phyloP scores from a whole-genome alignment of 30 jellyfish, hydroid and myxozoan genomes.

The Clytia hemisphaerica region DNA sequence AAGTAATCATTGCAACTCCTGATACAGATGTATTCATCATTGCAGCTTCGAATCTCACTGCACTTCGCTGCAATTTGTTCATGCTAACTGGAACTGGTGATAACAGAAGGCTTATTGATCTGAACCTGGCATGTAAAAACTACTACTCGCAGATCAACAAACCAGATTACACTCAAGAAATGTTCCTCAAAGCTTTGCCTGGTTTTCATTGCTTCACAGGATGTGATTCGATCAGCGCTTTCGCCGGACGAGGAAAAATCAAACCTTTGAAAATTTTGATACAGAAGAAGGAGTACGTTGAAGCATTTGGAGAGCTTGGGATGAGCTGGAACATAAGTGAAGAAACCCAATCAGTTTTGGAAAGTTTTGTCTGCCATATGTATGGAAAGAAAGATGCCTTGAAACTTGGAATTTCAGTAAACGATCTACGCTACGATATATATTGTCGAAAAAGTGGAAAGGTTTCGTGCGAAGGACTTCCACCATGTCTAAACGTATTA shows the following conservation, averaged over 20 bases:
- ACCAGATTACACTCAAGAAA: background rate
- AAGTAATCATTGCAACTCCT: background rate
- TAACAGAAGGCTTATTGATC: background rate
- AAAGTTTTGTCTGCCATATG: background rate
- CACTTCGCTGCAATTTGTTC: background rate
- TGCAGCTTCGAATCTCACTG: no score
- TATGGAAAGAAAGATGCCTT: background rate
- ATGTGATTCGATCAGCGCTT: background rate
- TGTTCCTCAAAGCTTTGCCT: background rate
- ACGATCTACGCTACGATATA: background rate
- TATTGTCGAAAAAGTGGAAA: background rate
- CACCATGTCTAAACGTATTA: conserved; percentile 40
- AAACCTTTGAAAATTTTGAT: conserved; percentile 1
- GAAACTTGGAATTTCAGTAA: background rate
- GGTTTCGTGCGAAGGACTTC: conserved; percentile 20
- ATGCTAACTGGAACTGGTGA: conserved; percentile 1
- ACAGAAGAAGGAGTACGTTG: background rate
- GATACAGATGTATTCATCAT: conserved; percentile 10
- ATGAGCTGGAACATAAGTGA: background rate
- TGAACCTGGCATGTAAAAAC: background rate
- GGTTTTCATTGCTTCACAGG: no score
- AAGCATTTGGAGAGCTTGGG: conserved; percentile 1
- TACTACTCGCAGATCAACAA: background rate
- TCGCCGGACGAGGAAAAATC: background rate
- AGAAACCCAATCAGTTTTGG: background rate